Conservation (phyloP, 2,888 invertebrate species). For the Sinhomidia bicolor region DNA sequence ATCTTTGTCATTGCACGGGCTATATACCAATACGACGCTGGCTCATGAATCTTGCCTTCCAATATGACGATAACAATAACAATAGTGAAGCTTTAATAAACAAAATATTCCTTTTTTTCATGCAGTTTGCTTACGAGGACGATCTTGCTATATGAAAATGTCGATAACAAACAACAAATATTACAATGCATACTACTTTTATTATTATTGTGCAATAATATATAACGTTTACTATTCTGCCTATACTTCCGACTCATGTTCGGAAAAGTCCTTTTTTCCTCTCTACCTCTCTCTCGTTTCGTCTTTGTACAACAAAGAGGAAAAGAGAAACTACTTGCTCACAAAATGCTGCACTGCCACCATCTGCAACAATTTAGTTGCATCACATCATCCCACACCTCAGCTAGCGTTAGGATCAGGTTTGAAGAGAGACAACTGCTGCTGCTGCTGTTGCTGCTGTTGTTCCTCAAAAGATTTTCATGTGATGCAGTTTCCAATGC, state of each 20-base stretch:
- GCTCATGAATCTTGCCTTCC: neutral
- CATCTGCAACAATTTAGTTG: conserved; percentile 1
- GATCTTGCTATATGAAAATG: too few species aligned
- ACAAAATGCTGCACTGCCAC: conserved; percentile 29
- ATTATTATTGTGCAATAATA: too few species aligned
- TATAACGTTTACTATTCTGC: too few species aligned
- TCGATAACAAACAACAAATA: too few species aligned
- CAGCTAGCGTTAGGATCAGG: neutral
- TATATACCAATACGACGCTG: neutral
- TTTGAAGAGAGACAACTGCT: neutral
- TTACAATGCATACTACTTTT: too few species aligned
- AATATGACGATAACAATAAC: neutral
- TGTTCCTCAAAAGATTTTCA: neutral
- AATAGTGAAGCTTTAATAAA: too few species aligned
- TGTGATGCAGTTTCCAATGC: neutral
- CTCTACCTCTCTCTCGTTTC: too few species aligned
- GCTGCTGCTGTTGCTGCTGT: neutral
- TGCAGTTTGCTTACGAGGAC: neutral
- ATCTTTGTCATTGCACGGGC: neutral
- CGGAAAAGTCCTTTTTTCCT: too few species aligned
- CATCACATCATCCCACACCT: conserved; percentile 22
- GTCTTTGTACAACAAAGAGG: neutral
- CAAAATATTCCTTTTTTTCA: too few species aligned
- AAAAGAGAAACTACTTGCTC: neutral
- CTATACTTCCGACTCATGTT: too few species aligned